Evolutionary conservation across 2,888 invertebrate species (phyloP), one percentile per base, ranked within the genome.

Genomic region (Protula sp.): DNA sequence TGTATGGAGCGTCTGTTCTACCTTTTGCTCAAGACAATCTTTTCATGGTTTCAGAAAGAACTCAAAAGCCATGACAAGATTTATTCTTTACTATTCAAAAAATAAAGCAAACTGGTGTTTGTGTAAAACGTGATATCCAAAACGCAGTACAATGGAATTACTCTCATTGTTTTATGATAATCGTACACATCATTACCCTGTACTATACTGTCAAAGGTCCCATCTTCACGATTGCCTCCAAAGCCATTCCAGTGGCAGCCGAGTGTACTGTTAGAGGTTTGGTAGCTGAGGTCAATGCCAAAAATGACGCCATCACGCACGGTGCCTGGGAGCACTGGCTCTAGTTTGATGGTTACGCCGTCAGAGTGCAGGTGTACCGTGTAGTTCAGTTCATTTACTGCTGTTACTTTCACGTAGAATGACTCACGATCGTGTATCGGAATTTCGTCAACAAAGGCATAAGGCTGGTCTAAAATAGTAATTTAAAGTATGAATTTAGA

Each of bases 221-320:
- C n/a, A 9, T 47, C 65, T 58, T 48, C n/a, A n/a, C n/a, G n/a
- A n/a, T n/a, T n/a, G n/a, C n/a, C n/a, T n/a, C 74, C 74, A 64
- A 74, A 74, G 2, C 71, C 72, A 24, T 68, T 63, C 74, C 74
- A 74, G 67, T 74, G 72, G 27, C 70, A 71, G 14, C 66, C 65
- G 9, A 72, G 64, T 30, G 60, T 67, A 14, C 57, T 64, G 24
- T 53, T 63, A 5, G 68, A 67, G 14, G 67, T 62, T 48, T 65
- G 61, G 27, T 67, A 65, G 29, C 62, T 62, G 3, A 73, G 61
- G 55, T 72, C 71, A 54, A 65, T 65, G 9, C 71, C 71, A 3
- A 58, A 54, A 1, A 71, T 56, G 54, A 61, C 59, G 1, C 73
- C 72, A 54, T 72, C 71, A 50, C 66, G 68, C n/a, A 74, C 72